Percentiles rank a stretch among this genome's conserved stretches.
phyloP scores from a whole-genome alignment of 2,797 vertebrate species.

The Nyctibius grandis region DNA sequence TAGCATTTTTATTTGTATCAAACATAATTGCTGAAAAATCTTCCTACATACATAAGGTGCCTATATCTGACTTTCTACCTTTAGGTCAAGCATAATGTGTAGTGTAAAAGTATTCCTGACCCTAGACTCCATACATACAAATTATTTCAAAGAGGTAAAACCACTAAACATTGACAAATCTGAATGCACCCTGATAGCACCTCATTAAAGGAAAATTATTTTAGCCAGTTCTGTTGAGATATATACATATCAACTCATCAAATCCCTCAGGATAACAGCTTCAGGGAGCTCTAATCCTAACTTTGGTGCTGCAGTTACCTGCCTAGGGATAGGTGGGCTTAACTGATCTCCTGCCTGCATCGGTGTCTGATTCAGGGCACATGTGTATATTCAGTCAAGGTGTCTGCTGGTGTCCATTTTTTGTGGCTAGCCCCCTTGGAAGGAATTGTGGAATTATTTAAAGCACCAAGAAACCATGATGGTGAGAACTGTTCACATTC shows the following conservation, averaged over 20 bases:
- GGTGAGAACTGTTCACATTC: background rate
- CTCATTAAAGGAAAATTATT: background rate
- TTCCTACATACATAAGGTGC: accelerated
- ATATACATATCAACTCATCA: background rate
- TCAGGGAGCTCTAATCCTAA: background rate
- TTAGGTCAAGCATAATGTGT: background rate
- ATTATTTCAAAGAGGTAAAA: background rate
- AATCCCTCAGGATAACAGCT: background rate
- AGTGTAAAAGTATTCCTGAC: background rate
- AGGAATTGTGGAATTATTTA: background rate
- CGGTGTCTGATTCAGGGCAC: background rate
- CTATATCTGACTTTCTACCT: background rate
- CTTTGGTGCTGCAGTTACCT: background rate
- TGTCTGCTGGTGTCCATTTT: background rate
- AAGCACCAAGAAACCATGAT: background rate
- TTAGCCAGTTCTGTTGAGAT: background rate
- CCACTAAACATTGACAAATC: background rate
- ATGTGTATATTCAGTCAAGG: accelerated
- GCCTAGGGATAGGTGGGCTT: background rate
- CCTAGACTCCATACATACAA: background rate
- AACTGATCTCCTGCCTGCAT: background rate
- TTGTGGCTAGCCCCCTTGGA: background rate
- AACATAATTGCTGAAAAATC: background rate
- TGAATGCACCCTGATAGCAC: background rate
- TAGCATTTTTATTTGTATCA: background rate